Base-by-base conservation (phyloP, 2,113 vertebrate genomes). In the Cyprinodon variegatus region DNA sequence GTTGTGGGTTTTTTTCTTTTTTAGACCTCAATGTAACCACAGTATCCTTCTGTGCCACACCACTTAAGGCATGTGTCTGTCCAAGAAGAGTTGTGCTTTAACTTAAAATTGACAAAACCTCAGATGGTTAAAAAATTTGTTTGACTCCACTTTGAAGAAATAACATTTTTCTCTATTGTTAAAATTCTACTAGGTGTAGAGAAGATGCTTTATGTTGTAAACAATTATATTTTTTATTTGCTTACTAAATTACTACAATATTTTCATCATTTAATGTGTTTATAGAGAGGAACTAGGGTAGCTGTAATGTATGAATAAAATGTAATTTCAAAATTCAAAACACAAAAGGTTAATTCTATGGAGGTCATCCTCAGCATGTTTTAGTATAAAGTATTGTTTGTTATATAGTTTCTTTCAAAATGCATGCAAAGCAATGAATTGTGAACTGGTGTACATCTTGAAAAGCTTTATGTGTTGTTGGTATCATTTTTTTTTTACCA, bases 61-160 rank as follows among this genome's bases (percentile, higher is more conserved):
- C 4, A 37, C 4, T 45, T 46, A n/a, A 22, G 13, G 22, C 6
- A 13, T 0, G 14, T 38, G 13, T 50, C 29, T 67, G 53, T 41
- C 68, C 22, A 38, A 11, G 10, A 12, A 0, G 17, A 45, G n/a
- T 43, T 57, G 50, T 59, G 37, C 59, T 20, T 66, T 13, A 74
- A 74, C 1, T 17, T 39, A 20, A 53, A 48, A 74, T 3, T 64
- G 45, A 72, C 62, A 38, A 74, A 50, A 72, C 38, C 36, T 50
- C 29, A 64, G n/a, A 60, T n/a, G 9, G 17, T n/a, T 4, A 20
- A 15, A 15, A 29, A 11, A 39, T n/a, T 3, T n/a, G 17, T n/a
- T 65, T 4, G 13, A 65, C 7, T 41, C 14, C 17, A 65, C 11
- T 14, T 5, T 38, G 13, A 61, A 13, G 17, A 9, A 59, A 59